Conservation (phyloP, 2,888 invertebrate species). For the Sturmia bella region DNA sequence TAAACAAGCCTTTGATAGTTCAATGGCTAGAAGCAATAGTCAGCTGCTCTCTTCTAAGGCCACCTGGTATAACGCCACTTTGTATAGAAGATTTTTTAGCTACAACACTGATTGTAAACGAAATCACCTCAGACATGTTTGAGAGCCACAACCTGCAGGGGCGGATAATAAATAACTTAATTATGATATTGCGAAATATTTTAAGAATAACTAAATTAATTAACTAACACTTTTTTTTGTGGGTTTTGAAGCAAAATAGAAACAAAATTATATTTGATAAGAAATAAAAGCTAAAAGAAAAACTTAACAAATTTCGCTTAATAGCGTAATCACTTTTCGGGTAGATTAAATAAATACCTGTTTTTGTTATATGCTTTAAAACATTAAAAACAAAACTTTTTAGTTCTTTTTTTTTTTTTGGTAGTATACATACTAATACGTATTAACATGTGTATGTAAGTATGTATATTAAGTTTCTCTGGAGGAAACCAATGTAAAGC, state of each 20-base stretch:
- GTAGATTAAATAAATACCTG: conserved; percentile 50
- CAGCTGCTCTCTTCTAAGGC: too few species aligned
- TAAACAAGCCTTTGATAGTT: too few species aligned
- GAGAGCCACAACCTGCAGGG: neutral
- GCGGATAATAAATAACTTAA: too few species aligned
- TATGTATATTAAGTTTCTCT: conserved; percentile 56
- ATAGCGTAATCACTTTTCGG: conserved; percentile 66
- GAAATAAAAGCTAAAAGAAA: conserved; percentile 42
- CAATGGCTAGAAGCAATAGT: too few species aligned
- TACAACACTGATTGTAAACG: too few species aligned
- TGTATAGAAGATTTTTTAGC: too few species aligned
- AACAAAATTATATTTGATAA: conserved; percentile 3
- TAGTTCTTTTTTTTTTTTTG: conserved; percentile 15
- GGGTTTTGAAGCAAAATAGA: conserved; percentile 8
- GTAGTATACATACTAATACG: conserved; percentile 29
- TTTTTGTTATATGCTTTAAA: conserved; percentile 21
- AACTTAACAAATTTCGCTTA: conserved; percentile 66
- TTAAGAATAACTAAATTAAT: conserved; percentile 10
- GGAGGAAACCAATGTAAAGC: conserved; percentile 67
- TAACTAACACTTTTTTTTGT: conserved; percentile 25
- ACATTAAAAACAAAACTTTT: conserved; percentile 16
- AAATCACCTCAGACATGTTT: too few species aligned
- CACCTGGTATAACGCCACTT: too few species aligned
- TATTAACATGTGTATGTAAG: too few species aligned
- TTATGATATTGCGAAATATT: neutral